Evolutionary conservation across 2,113 vertebrate genomes (phyloP).

Genomic region (Pelusios castaneus): DNA sequence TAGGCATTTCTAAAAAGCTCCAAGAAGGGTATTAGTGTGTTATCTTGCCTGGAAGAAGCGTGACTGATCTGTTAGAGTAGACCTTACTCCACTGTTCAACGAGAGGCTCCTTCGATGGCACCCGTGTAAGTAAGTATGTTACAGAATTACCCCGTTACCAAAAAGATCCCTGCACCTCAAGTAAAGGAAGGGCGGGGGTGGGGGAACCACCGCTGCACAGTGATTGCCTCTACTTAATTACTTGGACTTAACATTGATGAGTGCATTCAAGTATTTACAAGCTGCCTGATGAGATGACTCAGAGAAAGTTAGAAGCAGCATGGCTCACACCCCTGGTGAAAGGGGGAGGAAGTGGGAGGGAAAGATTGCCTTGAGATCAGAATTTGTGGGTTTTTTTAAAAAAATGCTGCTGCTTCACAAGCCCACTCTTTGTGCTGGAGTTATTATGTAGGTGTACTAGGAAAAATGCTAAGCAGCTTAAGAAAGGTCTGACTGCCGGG

Average conservation of each 20-base stretch:
- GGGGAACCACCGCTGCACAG: slow-evolving; percentile 42
- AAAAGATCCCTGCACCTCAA: slow-evolving; percentile 2
- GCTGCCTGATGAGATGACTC: slow-evolving; percentile 69
- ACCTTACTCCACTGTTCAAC: neutral
- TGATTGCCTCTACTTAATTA: slow-evolving; percentile 38
- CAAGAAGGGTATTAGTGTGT: neutral
- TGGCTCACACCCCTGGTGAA: slow-evolving; percentile 71
- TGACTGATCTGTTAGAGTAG: neutral
- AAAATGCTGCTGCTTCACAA: slow-evolving; percentile 75
- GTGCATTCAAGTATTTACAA: slow-evolving; percentile 72
- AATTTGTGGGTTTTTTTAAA: slow-evolving; percentile 70
- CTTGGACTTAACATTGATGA: slow-evolving; percentile 61
- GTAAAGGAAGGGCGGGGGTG: neutral
- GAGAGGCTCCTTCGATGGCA: neutral
- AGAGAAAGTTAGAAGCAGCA: slow-evolving; percentile 72
- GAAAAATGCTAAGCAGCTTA: slow-evolving; percentile 60
- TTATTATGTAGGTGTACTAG: slow-evolving; percentile 78
- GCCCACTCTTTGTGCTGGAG: slow-evolving; percentile 77
- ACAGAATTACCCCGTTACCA: neutral
- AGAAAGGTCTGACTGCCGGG: slow-evolving; percentile 62
- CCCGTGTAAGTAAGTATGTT: neutral
- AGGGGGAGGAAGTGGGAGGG: slow-evolving; percentile 72
- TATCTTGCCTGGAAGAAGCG: neutral
- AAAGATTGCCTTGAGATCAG: slow-evolving; percentile 75
- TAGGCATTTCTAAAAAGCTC: neutral